Percentiles rank a stretch among this genome's conserved stretches.
These are phyloP conservation scores for Hydropsyche tenuis DNA, from an alignment of 1,140 invertebrate genomes.

Conservation along the genomic window DNA sequence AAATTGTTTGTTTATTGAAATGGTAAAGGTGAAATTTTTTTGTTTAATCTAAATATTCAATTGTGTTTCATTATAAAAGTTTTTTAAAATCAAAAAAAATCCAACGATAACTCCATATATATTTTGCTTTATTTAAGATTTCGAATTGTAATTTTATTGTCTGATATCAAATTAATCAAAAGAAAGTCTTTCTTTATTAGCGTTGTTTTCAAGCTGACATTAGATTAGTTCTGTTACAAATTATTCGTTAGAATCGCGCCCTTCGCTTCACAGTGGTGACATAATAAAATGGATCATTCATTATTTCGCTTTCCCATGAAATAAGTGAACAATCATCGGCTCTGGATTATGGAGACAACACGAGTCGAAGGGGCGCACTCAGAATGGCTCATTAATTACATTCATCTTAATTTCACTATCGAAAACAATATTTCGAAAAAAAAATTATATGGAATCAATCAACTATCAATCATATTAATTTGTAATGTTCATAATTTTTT, in stretches of 20 bases:
- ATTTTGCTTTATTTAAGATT: too few species aligned
- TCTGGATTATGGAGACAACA: conserved; percentile 41
- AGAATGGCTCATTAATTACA: background rate
- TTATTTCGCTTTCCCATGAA: conserved; percentile 49
- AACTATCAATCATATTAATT: too few species aligned
- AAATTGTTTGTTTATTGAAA: too few species aligned
- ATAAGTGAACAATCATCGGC: conserved; percentile 51
- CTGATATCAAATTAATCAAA: too few species aligned
- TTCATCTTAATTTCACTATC: background rate
- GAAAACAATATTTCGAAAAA: background rate
- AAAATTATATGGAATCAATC: background rate
- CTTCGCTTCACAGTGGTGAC: conserved; percentile 32
- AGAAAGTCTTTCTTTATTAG: background rate
- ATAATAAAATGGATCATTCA: conserved; percentile 48
- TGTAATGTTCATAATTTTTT: too few species aligned
- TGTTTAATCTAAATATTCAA: too few species aligned
- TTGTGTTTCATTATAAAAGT: too few species aligned
- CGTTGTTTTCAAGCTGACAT: background rate
- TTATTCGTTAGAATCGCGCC: conserved; percentile 1
- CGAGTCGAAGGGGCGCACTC: conserved; percentile 1
- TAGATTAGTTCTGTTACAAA: background rate
- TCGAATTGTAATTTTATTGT: too few species aligned
- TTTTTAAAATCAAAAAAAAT: too few species aligned
- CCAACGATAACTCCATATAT: too few species aligned
- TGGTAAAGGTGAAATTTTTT: too few species aligned